Conservation (phyloP, 2,797 vertebrate species). For the Oreochromis grahami region DNA sequence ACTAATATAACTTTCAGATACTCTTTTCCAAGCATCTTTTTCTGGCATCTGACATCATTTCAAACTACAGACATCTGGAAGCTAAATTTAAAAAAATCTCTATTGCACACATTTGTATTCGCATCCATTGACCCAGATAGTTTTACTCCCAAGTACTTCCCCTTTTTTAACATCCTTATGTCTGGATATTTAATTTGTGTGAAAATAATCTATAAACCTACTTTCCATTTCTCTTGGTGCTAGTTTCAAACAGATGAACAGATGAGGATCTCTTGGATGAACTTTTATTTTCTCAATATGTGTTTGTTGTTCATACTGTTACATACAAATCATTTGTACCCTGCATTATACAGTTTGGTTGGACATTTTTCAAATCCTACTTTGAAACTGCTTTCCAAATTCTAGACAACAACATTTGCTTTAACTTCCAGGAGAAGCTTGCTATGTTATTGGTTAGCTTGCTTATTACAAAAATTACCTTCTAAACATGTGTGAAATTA, state of each 20-base stretch:
- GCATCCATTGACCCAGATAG: slow-evolving; percentile 29
- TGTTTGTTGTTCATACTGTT: background rate
- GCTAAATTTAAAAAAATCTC: background rate
- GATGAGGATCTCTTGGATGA: background rate
- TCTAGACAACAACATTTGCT: background rate
- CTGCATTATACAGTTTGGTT: background rate
- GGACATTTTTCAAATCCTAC: background rate
- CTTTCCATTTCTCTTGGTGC: background rate
- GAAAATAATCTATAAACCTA: background rate
- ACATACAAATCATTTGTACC: background rate
- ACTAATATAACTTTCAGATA: background rate
- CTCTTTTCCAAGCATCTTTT: background rate
- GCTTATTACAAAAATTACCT: background rate
- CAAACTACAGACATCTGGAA: slow-evolving; percentile 43
- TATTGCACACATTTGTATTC: slow-evolving; percentile 5
- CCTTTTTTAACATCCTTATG: background rate
- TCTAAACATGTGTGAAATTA: background rate
- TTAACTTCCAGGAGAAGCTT: background rate
- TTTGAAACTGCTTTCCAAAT: background rate
- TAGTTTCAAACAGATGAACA: background rate
- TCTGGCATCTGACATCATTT: background rate
- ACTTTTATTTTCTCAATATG: background rate
- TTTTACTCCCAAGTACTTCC: background rate
- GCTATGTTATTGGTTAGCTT: background rate
- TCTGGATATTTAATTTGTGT: slow-evolving; percentile 10